Percentiles rank a stretch among this genome's conserved stretches.
Evolutionary conservation across 2,113 vertebrate species (phyloP).

Genomic region (Podarcis raffonei): DNA sequence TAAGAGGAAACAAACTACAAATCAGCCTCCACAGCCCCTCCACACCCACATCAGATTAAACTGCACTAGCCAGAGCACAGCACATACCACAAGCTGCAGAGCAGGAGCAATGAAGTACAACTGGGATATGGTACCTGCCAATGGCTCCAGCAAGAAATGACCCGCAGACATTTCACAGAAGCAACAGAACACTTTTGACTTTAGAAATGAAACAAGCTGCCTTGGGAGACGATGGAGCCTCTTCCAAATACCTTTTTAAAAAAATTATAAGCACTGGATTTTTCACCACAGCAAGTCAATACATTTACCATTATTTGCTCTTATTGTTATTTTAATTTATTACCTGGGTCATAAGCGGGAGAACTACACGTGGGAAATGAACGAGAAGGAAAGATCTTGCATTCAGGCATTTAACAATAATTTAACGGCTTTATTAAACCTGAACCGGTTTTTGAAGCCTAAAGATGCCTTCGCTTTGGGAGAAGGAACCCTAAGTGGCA

Average conservation of each 20-base stretch:
- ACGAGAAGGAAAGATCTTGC: too few species aligned
- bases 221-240: not conserved
- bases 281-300: too few species aligned
- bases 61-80: not conserved
- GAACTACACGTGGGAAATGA: too few species aligned
- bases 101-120: not conserved
- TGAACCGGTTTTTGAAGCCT: too few species aligned
- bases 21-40: not conserved
- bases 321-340: too few species aligned
- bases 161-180: too few species aligned
- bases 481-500: not conserved
- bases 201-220: not conserved
- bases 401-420: too few species aligned
- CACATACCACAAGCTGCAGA: not conserved
- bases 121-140: not conserved
- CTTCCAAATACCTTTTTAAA: not conserved
- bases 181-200: not conserved
- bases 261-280: not conserved
- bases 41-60: not conserved
- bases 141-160: not conserved
- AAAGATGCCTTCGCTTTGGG: not conserved
- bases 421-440: too few species aligned
- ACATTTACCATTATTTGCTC: too few species aligned
- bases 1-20: not conserved
- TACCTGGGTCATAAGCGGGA: too few species aligned